A percentile compares a stretch with the other conserved stretches of the same genome.
phyloP scores from a whole-genome alignment of 2,888 invertebrate species.

The Ptychoptera albimana region DNA sequence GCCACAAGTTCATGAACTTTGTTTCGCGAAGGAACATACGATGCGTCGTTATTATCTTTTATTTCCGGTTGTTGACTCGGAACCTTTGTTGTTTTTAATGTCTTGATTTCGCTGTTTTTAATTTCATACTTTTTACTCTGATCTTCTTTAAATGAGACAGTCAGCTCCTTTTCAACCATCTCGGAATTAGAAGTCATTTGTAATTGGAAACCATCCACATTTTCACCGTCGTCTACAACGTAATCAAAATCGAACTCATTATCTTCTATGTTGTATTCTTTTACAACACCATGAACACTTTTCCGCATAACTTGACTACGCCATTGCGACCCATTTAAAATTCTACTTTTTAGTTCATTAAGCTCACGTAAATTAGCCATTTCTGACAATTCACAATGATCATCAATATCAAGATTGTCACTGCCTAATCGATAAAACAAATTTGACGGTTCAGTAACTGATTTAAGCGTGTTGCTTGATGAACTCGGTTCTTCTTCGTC shows the following conservation, averaged over 20 bases:
- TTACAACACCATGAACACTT: slow-evolving; percentile 2
- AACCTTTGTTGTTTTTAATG: slow-evolving; percentile 18
- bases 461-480: slow-evolving; percentile 13
- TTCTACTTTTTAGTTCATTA: slow-evolving; percentile 12
- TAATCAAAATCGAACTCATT: slow-evolving; percentile 3
- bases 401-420: slow-evolving; percentile 7
- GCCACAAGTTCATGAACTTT: slow-evolving; percentile 22
- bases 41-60: background rate
- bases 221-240: slow-evolving; percentile 17
- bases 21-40: slow-evolving; percentile 12
- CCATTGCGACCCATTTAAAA: slow-evolving; percentile 13
- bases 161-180: too few species aligned
- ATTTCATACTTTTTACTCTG: slow-evolving; percentile 13
- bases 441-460: slow-evolving; percentile 7
- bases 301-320: slow-evolving; percentile 10
- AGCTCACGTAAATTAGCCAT: slow-evolving; percentile 13
- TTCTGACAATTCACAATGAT: slow-evolving; percentile 12
- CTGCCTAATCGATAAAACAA: background rate
- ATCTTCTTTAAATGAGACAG: too few species aligned
- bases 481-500: slow-evolving; percentile 10
- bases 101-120: slow-evolving; percentile 16
- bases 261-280: background rate
- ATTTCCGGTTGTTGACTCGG: background rate
- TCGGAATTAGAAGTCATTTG: background rate
- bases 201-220: slow-evolving; percentile 19